Evolutionary conservation across 30 jellyfish, hydroid and myxozoan genomes (phyloP), one percentile per base, ranked within the genome.

Genomic region (Mastigias papua): DNA sequence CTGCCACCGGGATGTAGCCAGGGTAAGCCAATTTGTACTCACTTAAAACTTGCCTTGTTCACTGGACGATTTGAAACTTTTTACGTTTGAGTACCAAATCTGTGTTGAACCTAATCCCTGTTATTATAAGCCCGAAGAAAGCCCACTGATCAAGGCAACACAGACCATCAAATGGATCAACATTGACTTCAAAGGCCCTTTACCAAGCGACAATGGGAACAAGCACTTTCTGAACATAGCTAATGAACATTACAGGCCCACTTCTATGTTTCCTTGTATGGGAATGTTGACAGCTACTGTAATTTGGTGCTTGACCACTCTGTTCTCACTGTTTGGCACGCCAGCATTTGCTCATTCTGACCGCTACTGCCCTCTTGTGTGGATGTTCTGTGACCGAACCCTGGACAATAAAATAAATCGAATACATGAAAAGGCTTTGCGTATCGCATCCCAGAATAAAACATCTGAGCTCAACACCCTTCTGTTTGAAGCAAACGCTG

Each of bases 1-100:
- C 21, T 90, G 97, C 84, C 97, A 84, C 48, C 97, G 97, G 17
- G 97, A 94, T 21, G 88, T 90, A 29, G 84, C 92, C 23, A 42
- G 96, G 50, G 73, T 90, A 23, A 4, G 17, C 60, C 97, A 85
- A 54, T 89, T 69, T 34, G 73, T 86, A 5, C 48, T 64, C 26
- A 83, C 6, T 34, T 19, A 68, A 34, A 83, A 70, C 20, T 27
- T 83, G 29, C 67, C 88, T 17, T 42, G n/a, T 8, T 23, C 88
- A 10, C 19, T 86, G 90, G 83, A 57, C 17, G 94, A 73, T 48
- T 82, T 73, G 33, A 73, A 33, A 35, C 37, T 21, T 65, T 33
- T 65, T 35, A 65, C 76, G 25, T 15, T 15, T 35, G 37, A 65
- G 76, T 65, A 35, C 35, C 37, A 25, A 21, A 65, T 65, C 37